phyloP scores from a whole-genome alignment of 2,797 vertebrate genomes.

The Sebastes vulpes region DNA sequence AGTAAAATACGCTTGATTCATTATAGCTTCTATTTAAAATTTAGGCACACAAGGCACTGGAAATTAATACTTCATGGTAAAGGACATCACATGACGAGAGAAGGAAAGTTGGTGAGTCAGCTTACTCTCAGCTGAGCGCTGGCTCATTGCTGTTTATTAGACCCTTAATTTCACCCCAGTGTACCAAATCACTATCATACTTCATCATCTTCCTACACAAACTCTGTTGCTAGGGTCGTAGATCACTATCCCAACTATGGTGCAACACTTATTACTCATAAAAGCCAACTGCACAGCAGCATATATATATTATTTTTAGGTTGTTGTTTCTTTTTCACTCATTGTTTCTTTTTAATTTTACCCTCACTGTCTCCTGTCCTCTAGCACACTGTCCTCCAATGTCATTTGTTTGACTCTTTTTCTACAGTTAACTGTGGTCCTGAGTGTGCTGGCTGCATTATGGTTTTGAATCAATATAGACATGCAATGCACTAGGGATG shows the following conservation, averaged over 20 bases:
- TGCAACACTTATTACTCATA: neutral
- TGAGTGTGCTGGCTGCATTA: neutral
- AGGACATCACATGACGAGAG: neutral
- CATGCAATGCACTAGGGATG: neutral
- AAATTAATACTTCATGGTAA: neutral
- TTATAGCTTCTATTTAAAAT: neutral
- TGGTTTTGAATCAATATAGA: neutral
- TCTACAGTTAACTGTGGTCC: neutral
- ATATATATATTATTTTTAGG: neutral
- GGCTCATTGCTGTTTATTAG: constrained; percentile 15
- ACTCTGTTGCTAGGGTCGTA: neutral
- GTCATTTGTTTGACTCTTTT: neutral
- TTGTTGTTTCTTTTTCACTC: neutral
- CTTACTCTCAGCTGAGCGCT: neutral
- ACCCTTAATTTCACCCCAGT: constrained; percentile 2
- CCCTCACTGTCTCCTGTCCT: neutral
- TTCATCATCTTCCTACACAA: neutral
- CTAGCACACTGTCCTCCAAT: neutral
- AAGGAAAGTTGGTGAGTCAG: constrained; percentile 7
- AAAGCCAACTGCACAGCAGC: neutral
- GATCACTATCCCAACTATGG: neutral
- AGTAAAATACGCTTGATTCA: neutral
- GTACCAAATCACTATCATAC: constrained; percentile 14
- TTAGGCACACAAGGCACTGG: neutral
- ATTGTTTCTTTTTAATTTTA: neutral